Percentiles rank a stretch among this genome's conserved stretches.
Evolutionary conservation across 2,797 vertebrate genomes (phyloP).

Genomic region (Crenichthys baileyi): DNA sequence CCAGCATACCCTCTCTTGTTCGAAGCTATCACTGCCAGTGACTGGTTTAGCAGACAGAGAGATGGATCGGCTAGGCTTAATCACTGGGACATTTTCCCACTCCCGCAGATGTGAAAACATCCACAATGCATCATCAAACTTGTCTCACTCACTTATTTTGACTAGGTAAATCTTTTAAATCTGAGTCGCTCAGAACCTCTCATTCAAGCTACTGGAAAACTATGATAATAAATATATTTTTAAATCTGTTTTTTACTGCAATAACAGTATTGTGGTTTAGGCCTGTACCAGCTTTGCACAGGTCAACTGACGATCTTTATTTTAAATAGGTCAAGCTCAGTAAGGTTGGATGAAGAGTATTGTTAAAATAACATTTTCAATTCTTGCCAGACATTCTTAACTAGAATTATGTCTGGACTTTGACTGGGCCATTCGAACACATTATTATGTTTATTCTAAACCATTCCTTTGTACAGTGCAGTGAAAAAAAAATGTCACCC

Average conservation of each 20-base stretch:
- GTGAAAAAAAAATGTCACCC: not conserved
- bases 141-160: slow-evolving; percentile 40
- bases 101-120: slow-evolving; percentile 47
- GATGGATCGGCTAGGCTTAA: slow-evolving; percentile 46
- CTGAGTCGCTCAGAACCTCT: slow-evolving; percentile 21
- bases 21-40: slow-evolving; percentile 45
- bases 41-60: slow-evolving; percentile 41
- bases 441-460: not conserved
- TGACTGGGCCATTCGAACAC: not conserved
- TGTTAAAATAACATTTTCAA: not conserved
- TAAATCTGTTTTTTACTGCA: no score
- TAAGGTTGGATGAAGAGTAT: not conserved
- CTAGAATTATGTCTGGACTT: not conserved
- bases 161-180: slow-evolving; percentile 32
- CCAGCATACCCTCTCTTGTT: slow-evolving; percentile 30
- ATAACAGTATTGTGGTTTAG: no score
- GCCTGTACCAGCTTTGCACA: no score
- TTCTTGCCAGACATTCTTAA: not conserved
- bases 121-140: slow-evolving; percentile 51
- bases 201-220: slow-evolving; percentile 16
- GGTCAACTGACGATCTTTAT: no score
- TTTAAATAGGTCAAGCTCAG: not conserved
- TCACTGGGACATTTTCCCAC: slow-evolving; percentile 42
- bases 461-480: not conserved
- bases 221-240: not conserved